Conservation (phyloP, 2,888 invertebrate genomes). For the Thymelicus acteon region DNA sequence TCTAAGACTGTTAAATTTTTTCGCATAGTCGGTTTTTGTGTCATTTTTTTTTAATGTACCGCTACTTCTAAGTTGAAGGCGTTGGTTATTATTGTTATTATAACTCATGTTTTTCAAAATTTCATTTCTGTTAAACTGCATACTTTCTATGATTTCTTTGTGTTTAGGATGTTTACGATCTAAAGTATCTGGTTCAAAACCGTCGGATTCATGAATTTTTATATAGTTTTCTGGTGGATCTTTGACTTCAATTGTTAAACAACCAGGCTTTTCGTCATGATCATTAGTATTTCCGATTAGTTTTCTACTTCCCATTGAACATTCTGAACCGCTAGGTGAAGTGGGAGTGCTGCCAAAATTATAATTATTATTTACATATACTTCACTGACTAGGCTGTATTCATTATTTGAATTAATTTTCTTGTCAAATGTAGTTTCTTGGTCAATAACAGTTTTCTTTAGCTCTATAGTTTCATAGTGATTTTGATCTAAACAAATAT, state of each 20-base stretch:
- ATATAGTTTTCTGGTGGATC: slow-evolving; percentile 92
- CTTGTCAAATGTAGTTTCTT: slow-evolving; percentile 41
- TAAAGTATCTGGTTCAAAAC: slow-evolving; percentile 94
- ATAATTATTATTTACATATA: slow-evolving; percentile 91
- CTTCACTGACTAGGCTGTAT: slow-evolving; percentile 90
- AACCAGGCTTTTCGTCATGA: slow-evolving; percentile 88
- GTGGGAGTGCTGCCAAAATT: slow-evolving; percentile 86
- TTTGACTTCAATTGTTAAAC: slow-evolving; percentile 93
- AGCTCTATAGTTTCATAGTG: slow-evolving; percentile 75
- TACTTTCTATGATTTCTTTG: slow-evolving; percentile 60
- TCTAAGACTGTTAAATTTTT: slow-evolving; percentile 87
- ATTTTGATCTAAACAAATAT: slow-evolving; percentile 62
- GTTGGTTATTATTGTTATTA: slow-evolving; percentile 61
- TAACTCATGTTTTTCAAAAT: slow-evolving; percentile 63
- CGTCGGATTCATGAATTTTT: slow-evolving; percentile 91
- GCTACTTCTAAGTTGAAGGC: slow-evolving; percentile 87
- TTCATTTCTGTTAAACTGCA: slow-evolving; percentile 68
- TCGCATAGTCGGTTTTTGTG: slow-evolving; percentile 62
- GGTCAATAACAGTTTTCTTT: slow-evolving; percentile 53
- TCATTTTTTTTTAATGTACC: slow-evolving; percentile 88
- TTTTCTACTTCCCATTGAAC: slow-evolving; percentile 84
- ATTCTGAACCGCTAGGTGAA: slow-evolving; percentile 84
- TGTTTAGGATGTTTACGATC: slow-evolving; percentile 89
- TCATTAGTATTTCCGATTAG: slow-evolving; percentile 81
- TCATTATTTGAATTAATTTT: slow-evolving; percentile 69